Evolutionary conservation across 2,113 vertebrate species (phyloP), one percentile per base, ranked within the genome.

Genomic region (Sapajus apella): DNA sequence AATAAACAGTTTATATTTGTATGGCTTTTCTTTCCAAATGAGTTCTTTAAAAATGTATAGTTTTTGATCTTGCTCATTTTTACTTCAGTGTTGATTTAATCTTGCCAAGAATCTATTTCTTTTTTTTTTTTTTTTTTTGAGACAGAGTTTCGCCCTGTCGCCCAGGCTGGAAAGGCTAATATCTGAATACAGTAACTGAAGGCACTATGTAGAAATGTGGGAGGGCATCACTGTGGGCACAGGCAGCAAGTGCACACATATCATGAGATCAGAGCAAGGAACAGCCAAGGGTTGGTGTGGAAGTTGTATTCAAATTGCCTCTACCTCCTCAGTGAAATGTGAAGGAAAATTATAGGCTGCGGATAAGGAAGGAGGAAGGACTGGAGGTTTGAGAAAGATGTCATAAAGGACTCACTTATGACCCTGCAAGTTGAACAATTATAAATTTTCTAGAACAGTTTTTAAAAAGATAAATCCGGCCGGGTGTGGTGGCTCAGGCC

Each of bases 31-130:
- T 72, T 91, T 82, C 75, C 85, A 1, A 87, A 66, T 6, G 91
- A 64, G 76, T 72, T 47, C 68, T 97, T 97, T 30, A 35, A 81
- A 92, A 87, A 88, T 85, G 58, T 25, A 43, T 84, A 87, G 43
- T 52, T 96, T 80, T 32, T 92, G 3, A 1, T 13, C n/a, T 47
- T 73, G 21, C 77, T 97, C 0, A 45, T 30, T 95, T 93, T 97
- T 79, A 70, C 96, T 52, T 93, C 0, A 0, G 37, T 81, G 43
- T 43, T 43, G 47, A 85, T 66, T n/a, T 87, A 94, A 96, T 81
- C 90, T 0, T 66, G 90, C 1, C 32, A 45, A 27, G 94, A 43
- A 96, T 92, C 20, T 64, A n/a, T n/a, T n/a, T n/a, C n/a, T n/a
- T n/a, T 40, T 40, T 40, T 40, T 40, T 40, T 40, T 72, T 61